phyloP scores from a whole-genome alignment of 2,113 vertebrate species.

The Rallus limicola region DNA sequence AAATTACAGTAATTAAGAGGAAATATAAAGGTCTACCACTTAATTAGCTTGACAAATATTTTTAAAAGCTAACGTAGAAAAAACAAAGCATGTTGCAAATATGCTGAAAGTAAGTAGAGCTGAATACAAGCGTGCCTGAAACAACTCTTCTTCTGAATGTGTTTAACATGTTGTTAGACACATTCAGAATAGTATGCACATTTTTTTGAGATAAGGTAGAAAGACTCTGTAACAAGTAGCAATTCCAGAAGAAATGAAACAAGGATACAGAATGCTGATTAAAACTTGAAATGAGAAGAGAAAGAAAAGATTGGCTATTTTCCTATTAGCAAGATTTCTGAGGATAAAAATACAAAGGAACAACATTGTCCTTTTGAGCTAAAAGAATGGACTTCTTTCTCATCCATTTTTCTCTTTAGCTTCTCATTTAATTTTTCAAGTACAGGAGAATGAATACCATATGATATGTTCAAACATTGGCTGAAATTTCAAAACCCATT shows the following conservation, averaged over 20 bases:
- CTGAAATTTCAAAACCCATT: background rate
- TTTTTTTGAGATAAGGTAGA: background rate
- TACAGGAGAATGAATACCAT: background rate
- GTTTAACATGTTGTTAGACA: background rate
- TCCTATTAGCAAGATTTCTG: background rate
- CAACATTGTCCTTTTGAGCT: background rate
- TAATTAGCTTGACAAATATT: background rate
- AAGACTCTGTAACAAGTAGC: background rate
- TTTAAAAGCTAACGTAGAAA: background rate
- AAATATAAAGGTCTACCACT: background rate
- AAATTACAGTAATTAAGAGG: background rate
- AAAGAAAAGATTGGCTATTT: background rate
- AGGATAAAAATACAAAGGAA: background rate
- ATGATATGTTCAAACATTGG: background rate
- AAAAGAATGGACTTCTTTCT: background rate
- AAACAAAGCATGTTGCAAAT: background rate
- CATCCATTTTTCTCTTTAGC: background rate
- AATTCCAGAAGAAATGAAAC: background rate
- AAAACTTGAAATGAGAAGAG: background rate
- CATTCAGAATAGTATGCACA: background rate
- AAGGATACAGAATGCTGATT: background rate
- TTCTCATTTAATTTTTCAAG: conserved; percentile 1
- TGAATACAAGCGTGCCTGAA: background rate
- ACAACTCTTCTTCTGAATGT: background rate
- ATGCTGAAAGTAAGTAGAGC: background rate